Percentiles rank a stretch among this genome's conserved stretches.
These are phyloP conservation scores for Chironex yamaguchii DNA, from an alignment of 30 jellyfish, hydroid and myxozoan genomes.

Conservation along the genomic window DNA sequence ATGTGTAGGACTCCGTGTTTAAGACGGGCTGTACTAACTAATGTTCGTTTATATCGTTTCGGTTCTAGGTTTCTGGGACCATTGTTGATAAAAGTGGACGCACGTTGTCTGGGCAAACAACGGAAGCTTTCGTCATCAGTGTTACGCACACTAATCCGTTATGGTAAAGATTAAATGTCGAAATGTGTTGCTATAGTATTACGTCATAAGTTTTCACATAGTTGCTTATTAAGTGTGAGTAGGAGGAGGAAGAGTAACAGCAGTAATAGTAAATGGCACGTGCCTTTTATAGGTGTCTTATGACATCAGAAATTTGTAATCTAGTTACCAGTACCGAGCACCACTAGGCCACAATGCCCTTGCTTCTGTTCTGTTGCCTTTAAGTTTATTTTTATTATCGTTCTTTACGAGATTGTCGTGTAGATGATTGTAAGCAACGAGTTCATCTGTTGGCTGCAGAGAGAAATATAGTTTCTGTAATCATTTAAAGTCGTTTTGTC, in stretches of 20 bases:
- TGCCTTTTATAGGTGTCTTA: no score
- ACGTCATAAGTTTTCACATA: not conserved
- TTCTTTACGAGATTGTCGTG: no score
- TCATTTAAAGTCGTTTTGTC: no score
- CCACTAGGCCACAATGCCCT: not conserved
- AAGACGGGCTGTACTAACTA: no score
- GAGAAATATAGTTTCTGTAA: no score
- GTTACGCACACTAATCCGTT: constrained; percentile 84
- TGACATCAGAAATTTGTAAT: no score
- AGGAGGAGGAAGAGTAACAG: no score
- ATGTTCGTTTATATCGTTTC: no score
- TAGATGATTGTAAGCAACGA: no score
- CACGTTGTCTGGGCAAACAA: constrained; percentile 98
- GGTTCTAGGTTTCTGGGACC: constrained; percentile 92
- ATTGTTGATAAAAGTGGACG: constrained; percentile 99
- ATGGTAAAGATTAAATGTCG: constrained; percentile 87
- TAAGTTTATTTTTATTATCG: not conserved
- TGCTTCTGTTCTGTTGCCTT: not conserved
- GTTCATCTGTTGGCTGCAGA: no score
- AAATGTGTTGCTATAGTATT: not conserved
- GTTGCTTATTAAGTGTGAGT: not conserved
- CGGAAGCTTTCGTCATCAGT: constrained; percentile 95
- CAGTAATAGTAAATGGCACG: no score
- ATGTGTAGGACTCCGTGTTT: no score
- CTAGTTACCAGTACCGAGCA: not conserved